Conservation (phyloP, 1,140 invertebrate species). For the Drosophila hydei region DNA sequence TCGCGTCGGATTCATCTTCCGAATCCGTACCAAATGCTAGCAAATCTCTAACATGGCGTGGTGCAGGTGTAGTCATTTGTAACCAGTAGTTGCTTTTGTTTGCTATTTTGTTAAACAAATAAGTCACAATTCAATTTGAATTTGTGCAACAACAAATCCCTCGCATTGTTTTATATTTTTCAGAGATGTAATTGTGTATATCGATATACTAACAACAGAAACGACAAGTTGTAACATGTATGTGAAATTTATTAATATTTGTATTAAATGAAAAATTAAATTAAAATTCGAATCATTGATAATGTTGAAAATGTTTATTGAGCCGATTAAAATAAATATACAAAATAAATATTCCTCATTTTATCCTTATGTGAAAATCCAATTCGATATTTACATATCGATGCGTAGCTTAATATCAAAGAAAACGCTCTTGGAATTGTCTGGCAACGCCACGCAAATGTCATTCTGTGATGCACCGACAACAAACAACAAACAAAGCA, state of each 20-base stretch:
- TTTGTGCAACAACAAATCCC: constrained; percentile 34
- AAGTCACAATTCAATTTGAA: constrained; percentile 36
- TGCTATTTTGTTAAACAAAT: constrained; percentile 20
- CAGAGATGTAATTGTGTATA: neutral
- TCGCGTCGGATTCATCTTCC: constrained; percentile 67
- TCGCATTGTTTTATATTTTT: constrained; percentile 6
- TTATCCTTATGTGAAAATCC: neutral
- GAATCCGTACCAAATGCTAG: constrained; percentile 61
- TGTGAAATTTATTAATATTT: too few species aligned
- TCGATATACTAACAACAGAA: neutral
- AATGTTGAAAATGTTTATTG: too few species aligned
- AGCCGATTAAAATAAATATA: too few species aligned
- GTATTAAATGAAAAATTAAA: too few species aligned
- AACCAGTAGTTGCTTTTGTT: neutral
- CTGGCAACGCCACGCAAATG: constrained; percentile 23
- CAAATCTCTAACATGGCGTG: constrained; percentile 73
- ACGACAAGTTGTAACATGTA: too few species aligned
- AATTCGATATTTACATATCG: neutral
- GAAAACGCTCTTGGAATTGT: neutral
- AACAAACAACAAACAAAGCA: constrained; percentile 55
- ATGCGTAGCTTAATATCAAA: neutral
- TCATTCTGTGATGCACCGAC: constrained; percentile 24
- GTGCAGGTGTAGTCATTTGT: constrained; percentile 69
- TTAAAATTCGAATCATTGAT: too few species aligned
- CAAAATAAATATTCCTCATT: neutral